A percentile compares a stretch with the other conserved stretches of the same genome.
These are phyloP conservation scores for Drosophila limbata DNA, from an alignment of 2,888 invertebrate species.

Conservation along the genomic window DNA sequence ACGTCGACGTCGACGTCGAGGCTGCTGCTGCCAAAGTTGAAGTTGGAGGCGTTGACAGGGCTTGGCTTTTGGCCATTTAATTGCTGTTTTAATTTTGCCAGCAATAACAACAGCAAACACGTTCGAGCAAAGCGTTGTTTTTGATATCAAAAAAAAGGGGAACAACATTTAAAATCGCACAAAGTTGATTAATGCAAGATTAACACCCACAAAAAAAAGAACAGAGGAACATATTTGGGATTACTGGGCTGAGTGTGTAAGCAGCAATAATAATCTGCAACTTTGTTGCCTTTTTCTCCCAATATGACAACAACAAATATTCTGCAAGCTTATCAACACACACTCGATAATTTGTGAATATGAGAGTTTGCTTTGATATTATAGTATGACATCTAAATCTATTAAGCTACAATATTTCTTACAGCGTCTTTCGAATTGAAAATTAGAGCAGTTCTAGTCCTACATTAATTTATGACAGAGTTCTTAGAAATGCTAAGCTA, in stretches of 20 bases:
- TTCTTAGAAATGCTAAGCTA: too few relatives aligned
- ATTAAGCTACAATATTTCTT: too few relatives aligned
- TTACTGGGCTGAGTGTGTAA: conserved; percentile 1
- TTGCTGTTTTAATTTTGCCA: conserved; percentile 77
- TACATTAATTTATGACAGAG: too few relatives aligned
- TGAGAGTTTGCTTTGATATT: neutral
- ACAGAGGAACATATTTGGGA: neutral
- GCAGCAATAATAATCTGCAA: conserved; percentile 19
- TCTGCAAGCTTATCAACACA: conserved; percentile 13
- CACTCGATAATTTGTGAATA: neutral
- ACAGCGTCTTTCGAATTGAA: too few relatives aligned
- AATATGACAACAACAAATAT: conserved; percentile 22
- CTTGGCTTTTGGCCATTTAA: conserved; percentile 79
- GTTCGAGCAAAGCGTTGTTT: conserved; percentile 24
- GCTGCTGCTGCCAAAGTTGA: neutral
- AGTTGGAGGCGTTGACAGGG: conserved; percentile 33
- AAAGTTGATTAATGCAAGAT: conserved; percentile 71
- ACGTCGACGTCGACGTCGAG: neutral
- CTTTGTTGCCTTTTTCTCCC: conserved; percentile 19
- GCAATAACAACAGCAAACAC: conserved; percentile 36
- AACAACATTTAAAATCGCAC: conserved; percentile 57
- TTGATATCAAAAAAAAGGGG: conserved; percentile 16
- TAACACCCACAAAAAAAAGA: conserved; percentile 47
- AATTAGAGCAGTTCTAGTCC: too few relatives aligned
- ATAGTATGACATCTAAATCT: too few relatives aligned